Conservation (phyloP, 2,888 invertebrate genomes). For the Troilus luridus region DNA sequence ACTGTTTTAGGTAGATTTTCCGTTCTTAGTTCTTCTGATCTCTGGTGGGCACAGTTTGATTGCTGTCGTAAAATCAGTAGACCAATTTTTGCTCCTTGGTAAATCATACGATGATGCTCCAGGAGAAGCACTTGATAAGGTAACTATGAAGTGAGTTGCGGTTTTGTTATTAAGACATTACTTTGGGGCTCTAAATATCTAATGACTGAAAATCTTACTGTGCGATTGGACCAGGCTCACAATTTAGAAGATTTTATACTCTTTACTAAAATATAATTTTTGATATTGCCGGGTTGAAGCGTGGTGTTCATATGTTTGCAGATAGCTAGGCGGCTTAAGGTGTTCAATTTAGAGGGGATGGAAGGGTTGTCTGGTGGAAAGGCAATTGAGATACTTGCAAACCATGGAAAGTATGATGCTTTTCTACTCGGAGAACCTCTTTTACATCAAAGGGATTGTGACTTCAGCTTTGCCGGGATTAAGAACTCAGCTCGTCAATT, state of each 20-base stretch:
- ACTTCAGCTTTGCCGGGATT: conserved; percentile 92
- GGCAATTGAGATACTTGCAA: conserved; percentile 88
- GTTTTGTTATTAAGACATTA: background rate
- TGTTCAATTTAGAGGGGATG: conserved; percentile 83
- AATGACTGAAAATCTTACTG: too few relatives aligned
- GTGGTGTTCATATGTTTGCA: conserved; percentile 67
- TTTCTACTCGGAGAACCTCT: conserved; percentile 80
- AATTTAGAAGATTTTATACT: background rate
- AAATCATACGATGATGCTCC: conserved; percentile 87
- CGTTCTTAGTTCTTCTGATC: conserved; percentile 89
- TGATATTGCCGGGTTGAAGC: background rate
- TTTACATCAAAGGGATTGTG: conserved; percentile 82
- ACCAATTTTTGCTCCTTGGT: conserved; percentile 86
- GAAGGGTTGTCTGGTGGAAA: conserved; percentile 84
- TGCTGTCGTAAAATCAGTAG: conserved; percentile 80
- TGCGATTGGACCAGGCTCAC: too few relatives aligned
- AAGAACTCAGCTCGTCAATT: conserved; percentile 75
- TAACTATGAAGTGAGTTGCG: conserved; percentile 67
- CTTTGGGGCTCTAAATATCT: too few relatives aligned
- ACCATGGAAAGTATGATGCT: conserved; percentile 74
- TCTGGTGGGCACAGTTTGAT: conserved; percentile 95
- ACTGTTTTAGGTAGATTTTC: conserved; percentile 78
- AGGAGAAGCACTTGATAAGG: conserved; percentile 95
- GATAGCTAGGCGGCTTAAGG: conserved; percentile 86
- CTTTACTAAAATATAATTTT: background rate